Percentiles rank a stretch among this genome's conserved stretches.
These are phyloP conservation scores for Denticeps clupeoides DNA, from an alignment of 2,797 vertebrate genomes.

Conservation along the genomic window DNA sequence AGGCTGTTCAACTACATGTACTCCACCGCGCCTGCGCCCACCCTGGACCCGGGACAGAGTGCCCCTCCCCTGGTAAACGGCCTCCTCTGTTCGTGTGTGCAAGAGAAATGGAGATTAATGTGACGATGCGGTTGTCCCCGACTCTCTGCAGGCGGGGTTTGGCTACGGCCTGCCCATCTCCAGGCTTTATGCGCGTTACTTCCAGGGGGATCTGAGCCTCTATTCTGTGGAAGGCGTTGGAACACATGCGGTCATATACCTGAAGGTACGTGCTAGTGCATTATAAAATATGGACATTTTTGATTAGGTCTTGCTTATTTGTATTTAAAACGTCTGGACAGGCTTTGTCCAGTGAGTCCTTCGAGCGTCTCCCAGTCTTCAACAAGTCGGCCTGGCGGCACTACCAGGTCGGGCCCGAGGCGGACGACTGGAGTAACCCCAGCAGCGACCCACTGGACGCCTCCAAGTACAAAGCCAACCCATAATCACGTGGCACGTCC, in stretches of 20 bases:
- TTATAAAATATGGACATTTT: too few relatives aligned
- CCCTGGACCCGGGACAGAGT: conserved; percentile 61
- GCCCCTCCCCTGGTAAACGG: conserved; percentile 70
- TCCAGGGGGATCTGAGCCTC: conserved; percentile 77
- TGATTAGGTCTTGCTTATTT: too few relatives aligned
- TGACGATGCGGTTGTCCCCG: too few relatives aligned
- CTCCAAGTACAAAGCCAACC: conserved; percentile 72
- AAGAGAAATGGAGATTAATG: too few relatives aligned
- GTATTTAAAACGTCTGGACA: too few relatives aligned
- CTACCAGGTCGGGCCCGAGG: conserved; percentile 76
- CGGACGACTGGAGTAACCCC: conserved; percentile 82
- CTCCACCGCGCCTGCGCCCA: conserved; percentile 73
- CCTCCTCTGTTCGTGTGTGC: too few relatives aligned
- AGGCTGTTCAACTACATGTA: conserved; percentile 85
- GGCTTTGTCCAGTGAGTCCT: conserved; percentile 80
- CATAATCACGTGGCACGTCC: conserved; percentile 8
- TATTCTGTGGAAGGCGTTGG: conserved; percentile 80
- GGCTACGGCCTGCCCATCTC: conserved; percentile 41
- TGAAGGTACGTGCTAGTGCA: conserved; percentile 61
- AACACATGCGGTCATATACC: conserved; percentile 76
- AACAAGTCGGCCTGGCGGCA: conserved; percentile 82
- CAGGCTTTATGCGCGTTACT: conserved; percentile 54
- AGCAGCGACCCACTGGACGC: conserved; percentile 75
- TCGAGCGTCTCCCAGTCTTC: conserved; percentile 77
- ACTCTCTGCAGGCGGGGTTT: conserved; percentile 26